Base-by-base conservation (phyloP, 2,888 invertebrate genomes). In the Xanthorhoe spadicearia region DNA sequence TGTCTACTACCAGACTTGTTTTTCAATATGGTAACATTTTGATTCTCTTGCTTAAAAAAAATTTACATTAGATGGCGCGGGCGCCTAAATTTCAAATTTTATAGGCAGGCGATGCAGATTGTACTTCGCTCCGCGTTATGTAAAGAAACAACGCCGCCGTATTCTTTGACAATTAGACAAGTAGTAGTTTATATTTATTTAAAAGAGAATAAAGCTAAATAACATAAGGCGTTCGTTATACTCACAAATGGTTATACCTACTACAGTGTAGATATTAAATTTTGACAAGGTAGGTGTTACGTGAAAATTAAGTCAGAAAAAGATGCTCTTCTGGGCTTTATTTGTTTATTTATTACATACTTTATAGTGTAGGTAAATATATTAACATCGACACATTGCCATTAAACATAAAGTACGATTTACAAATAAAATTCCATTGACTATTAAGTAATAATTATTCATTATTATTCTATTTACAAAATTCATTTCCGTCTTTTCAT, bases 321-420 rank as follows among this genome's bases (percentile, higher is more conserved):
- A 53, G 49, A 61, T n/a, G 64, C 61, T 15, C 72, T 71, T 75
- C 77, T 76, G 85, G 86, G 88, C 87, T 80, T 87, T 85, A 53
- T 59, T 72, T 85, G 50, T 59, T 72, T 67, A 85, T 88, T 88
- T 84, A 87, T 88, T 92, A 87, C 88, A 90, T 87, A 88, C 87
- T 86, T 70, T 80, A 83, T 89, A 89, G 85, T 91, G 89, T 92
- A 90, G 0, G 0, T 19, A 23, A 13, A 4, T 23, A 23, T 4
- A 19, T 23, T 92, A 90, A 92, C 92, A 92, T 90, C 91, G 88
- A 92, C 89, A 90, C 91, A 84, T 89, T 86, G 89, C 88, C 90
- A 88, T 86, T 89, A 86, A 87, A 89, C 85, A 86, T 86, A 64
- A 32, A 17, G 53, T 59, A 88, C 82, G 80, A 85, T 88, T 89